phyloP scores from a whole-genome alignment of 1,140 invertebrate genomes.

The Trialeurodes vaporariorum region DNA sequence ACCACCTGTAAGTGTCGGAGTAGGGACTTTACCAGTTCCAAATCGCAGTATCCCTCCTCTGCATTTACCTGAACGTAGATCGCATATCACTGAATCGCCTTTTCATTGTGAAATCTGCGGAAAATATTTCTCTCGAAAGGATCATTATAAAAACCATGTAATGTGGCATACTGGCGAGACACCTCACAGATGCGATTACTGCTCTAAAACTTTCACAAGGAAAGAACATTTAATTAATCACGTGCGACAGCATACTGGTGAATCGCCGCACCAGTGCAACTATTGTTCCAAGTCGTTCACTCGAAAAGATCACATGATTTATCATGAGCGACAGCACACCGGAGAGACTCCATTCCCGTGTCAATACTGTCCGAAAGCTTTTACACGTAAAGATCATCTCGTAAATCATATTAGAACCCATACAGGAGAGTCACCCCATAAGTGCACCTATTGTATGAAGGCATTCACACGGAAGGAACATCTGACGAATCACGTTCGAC shows the following conservation, averaged over 20 bases:
- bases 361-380: constrained; percentile 67
- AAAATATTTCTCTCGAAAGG: constrained; percentile 52
- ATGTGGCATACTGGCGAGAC: constrained; percentile 58
- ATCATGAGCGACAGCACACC: constrained; percentile 72
- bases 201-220: constrained; percentile 67
- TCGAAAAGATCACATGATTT: constrained; percentile 65
- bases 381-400: constrained; percentile 69
- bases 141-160: constrained; percentile 51
- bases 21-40: not conserved
- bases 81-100: constrained; percentile 30
- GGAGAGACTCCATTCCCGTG: constrained; percentile 71
- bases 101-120: constrained; percentile 46
- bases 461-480: constrained; percentile 53
- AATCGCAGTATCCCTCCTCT: not conserved
- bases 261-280: constrained; percentile 74
- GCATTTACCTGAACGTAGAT: not conserved
- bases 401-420: constrained; percentile 61
- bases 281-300: constrained; percentile 75
- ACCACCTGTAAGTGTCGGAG: not conserved
- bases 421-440: constrained; percentile 49
- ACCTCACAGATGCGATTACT: constrained; percentile 65
- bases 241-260: constrained; percentile 60
- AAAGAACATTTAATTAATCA: constrained; percentile 72
- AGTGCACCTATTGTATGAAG: constrained; percentile 45
- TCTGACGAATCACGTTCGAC: constrained; percentile 48